These are phyloP conservation scores for Gallinago solitaria DNA, from an alignment of 2,797 vertebrate genomes.

Conservation along the genomic window DNA sequence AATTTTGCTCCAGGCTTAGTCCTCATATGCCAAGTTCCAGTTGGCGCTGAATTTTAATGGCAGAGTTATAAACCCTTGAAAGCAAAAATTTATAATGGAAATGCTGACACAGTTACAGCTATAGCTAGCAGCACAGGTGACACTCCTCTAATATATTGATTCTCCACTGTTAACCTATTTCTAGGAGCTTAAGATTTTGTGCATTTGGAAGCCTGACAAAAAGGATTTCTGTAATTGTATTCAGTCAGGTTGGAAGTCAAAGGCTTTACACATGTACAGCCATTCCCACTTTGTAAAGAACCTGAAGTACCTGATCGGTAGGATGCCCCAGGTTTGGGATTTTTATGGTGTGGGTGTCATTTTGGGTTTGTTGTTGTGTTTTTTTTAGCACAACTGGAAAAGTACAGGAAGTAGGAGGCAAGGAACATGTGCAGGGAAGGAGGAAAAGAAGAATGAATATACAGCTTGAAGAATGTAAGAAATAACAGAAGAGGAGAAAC, in stretches of 20 bases:
- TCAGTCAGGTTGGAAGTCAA: background rate
- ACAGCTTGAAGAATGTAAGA: background rate
- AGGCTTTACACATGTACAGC: background rate
- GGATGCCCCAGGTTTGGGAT: background rate
- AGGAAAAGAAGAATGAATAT: background rate
- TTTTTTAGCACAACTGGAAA: background rate
- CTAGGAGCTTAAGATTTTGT: background rate
- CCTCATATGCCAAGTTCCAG: constrained; percentile 56
- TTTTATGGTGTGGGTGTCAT: background rate
- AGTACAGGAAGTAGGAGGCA: background rate
- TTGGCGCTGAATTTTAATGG: constrained; percentile 56
- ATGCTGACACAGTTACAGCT: constrained; percentile 55
- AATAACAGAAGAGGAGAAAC: background rate
- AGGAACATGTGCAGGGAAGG: background rate
- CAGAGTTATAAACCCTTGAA: constrained; percentile 60
- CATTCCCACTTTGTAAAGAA: background rate
- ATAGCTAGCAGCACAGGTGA: constrained; percentile 49
- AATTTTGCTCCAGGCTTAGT: constrained; percentile 46
- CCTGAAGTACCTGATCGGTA: background rate
- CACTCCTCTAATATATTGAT: constrained; percentile 1
- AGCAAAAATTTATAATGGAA: constrained; percentile 62
- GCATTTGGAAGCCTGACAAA: background rate
- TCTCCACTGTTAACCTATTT: constrained; percentile 34
- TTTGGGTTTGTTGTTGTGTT: background rate
- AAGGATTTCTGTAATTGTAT: background rate